Base-by-base conservation (phyloP, 2,888 invertebrate genomes). In the Drosophila testacea region DNA sequence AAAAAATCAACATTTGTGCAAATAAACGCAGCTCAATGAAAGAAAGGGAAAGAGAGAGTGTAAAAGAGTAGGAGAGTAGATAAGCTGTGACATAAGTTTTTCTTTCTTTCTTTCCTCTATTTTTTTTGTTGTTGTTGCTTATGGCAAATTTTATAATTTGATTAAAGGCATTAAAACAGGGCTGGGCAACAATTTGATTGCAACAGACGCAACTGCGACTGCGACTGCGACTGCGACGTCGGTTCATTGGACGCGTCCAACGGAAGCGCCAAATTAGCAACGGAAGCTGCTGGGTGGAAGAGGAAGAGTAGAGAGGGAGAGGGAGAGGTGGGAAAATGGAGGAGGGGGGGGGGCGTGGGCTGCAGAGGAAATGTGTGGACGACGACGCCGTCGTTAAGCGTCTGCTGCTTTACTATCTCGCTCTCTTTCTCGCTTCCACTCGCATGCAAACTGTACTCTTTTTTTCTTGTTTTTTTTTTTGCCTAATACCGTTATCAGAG, bases 181-280 rank as follows among this genome's bases (percentile, higher is more conserved):
- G 54, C 57, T 41, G 54, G 61, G 51, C 59, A 47, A 34, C 51
- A 22, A 55, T 42, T 72, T 74, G 76, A 69, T 75, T 75, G 60
- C 73, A 75, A 42, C 60, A 47, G 51, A 36, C 34, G 50, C 59
- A 10, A 39, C 61, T n/a, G 41, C 44, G 55, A 34, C 38, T 51
- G 13, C n/a, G n/a, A n/a, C 50, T 10, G 38, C 69, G 52, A 47
- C 61, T 27, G 11, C 50, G 63, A 67, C 41, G 50, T 61, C 74
- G 60, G 81, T 68, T 72, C 84, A 77, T 62, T 72, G 67, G 47
- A 62, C 56, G 77, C 52, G 30, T 57, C 63, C 67, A 81, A 38
- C 82, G 82, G 82, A 87, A 82, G 70, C 65, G 52, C 52, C 84
- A 81, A 79, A 87, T 82, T 82, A 73, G 73, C 84, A 82, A 66